Percentiles rank a stretch among this genome's conserved stretches.
These are phyloP conservation scores for Eurystomus glaucurus DNA, from an alignment of 2,797 vertebrate species.

Conservation along the genomic window DNA sequence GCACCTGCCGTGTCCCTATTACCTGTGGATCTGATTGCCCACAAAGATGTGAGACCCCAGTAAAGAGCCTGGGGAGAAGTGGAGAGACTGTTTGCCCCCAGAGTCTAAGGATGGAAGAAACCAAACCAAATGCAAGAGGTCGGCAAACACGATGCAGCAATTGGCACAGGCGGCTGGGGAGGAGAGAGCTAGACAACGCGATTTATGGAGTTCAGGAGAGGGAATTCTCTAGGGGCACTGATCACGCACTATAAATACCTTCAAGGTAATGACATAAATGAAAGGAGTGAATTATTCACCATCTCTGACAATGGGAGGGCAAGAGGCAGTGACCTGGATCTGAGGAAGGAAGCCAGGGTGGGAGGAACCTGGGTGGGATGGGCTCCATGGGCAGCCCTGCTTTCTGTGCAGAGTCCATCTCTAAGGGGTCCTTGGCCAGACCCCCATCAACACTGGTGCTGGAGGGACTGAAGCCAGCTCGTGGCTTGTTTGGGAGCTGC, in stretches of 20 bases:
- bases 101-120: background rate
- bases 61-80: background rate
- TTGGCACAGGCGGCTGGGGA: background rate
- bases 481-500: background rate
- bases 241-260: slow-evolving; percentile 77
- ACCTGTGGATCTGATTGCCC: accelerated
- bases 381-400: background rate
- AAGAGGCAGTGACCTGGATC: slow-evolving; percentile 80
- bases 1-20: background rate
- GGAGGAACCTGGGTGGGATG: background rate
- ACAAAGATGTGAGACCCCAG: background rate
- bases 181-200: background rate
- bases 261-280: slow-evolving; percentile 81
- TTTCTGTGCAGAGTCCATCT: background rate
- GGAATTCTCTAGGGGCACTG: slow-evolving; percentile 27
- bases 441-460: accelerated
- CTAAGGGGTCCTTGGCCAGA: accelerated
- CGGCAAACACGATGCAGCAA: background rate
- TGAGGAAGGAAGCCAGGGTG: slow-evolving; percentile 56
- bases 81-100: background rate
- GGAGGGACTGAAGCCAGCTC: background rate
- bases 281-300: slow-evolving; percentile 81
- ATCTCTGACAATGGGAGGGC: slow-evolving; percentile 69
- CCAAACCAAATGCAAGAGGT: slow-evolving; percentile 5
- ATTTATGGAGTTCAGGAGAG: slow-evolving; percentile 25